Conservation (phyloP, 2,888 invertebrate genomes). For the Pasiphila rectangulata region DNA sequence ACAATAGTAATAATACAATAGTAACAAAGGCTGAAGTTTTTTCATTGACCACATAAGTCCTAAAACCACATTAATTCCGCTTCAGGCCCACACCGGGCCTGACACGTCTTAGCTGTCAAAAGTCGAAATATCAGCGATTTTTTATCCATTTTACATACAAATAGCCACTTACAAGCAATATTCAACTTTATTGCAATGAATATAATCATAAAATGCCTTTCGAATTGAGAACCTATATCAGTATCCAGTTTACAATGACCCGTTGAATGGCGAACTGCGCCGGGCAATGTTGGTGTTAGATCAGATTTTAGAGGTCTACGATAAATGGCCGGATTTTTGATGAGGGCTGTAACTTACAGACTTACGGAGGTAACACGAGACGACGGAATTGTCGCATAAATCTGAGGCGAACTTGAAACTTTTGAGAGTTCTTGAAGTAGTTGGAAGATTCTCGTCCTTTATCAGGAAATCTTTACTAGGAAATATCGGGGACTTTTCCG, state of each 20-base stretch:
- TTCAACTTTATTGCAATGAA: slow-evolving; percentile 27
- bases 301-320: slow-evolving; percentile 41
- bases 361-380: slow-evolving; percentile 7
- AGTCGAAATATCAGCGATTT: slow-evolving; percentile 41
- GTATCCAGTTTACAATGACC: slow-evolving; percentile 7
- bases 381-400: slow-evolving; percentile 3
- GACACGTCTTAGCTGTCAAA: slow-evolving; percentile 42
- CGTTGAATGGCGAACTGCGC: slow-evolving; percentile 6
- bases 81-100: slow-evolving; percentile 39
- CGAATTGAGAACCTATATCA: slow-evolving; percentile 11
- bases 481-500: too few relatives aligned
- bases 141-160: slow-evolving; percentile 38
- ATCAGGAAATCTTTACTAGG: neutral
- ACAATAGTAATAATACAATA: too few relatives aligned
- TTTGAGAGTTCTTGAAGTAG: neutral
- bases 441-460: neutral
- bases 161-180: slow-evolving; percentile 22
- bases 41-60: too few relatives aligned
- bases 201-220: slow-evolving; percentile 31
- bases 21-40: too few relatives aligned
- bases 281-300: slow-evolving; percentile 27
- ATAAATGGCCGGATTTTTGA: slow-evolving; percentile 30
- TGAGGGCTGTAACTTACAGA: slow-evolving; percentile 17
- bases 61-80: slow-evolving; percentile 20
- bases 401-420: slow-evolving; percentile 1